Percentiles rank a stretch among this genome's conserved stretches.
These are phyloP conservation scores for Ctenosaura bakeri DNA, from an alignment of 2,797 vertebrate species.

Conservation along the genomic window DNA sequence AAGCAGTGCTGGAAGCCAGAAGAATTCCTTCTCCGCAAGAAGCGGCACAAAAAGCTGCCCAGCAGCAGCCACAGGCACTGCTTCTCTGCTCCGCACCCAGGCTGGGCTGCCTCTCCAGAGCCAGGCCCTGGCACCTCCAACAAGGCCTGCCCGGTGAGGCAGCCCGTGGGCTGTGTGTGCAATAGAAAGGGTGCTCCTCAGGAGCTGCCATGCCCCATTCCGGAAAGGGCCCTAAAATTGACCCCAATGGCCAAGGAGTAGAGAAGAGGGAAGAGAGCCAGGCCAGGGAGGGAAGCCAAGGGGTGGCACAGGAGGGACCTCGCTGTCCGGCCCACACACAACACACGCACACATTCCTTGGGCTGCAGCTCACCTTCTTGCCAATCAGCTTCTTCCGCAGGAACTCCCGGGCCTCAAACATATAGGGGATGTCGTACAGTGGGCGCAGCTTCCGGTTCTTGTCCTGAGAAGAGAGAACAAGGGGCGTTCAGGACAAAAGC, in stretches of 20 bases:
- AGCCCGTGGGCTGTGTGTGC: no score
- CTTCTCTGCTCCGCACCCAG: no score
- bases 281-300: neutral
- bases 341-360: neutral
- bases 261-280: neutral
- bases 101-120: neutral
- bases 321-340: neutral
- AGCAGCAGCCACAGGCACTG: no score
- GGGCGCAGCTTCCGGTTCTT: conserved; percentile 98
- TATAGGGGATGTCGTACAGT: conserved; percentile 98
- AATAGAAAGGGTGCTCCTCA: no score
- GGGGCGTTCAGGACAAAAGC: neutral
- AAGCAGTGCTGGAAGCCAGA: neutral
- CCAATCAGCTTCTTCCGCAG: conserved; percentile 98
- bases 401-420: conserved; percentile 98
- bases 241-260: neutral
- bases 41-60: neutral
- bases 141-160: no score
- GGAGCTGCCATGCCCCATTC: neutral
- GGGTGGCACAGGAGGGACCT: neutral
- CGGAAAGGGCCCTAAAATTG: no score
- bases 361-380: conserved; percentile 87
- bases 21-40: neutral
- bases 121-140: neutral
- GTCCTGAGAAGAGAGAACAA: conserved; percentile 81